phyloP scores from a whole-genome alignment of 2,797 vertebrate genomes.

The Adrianichthys oophorus region DNA sequence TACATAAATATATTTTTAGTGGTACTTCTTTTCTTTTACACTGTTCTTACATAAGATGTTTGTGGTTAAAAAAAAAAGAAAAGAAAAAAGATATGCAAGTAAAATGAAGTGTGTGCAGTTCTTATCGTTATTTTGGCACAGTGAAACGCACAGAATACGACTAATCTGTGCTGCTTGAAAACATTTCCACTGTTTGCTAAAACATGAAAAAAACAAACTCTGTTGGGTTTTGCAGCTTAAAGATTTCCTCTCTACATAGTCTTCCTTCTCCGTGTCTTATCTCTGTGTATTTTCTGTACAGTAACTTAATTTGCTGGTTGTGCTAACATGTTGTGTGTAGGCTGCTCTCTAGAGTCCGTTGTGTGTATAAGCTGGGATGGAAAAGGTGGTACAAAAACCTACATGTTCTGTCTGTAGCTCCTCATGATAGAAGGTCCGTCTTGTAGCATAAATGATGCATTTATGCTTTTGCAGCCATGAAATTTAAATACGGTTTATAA shows the following conservation, averaged over 20 bases:
- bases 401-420: not conserved
- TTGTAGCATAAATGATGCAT: constrained; percentile 54
- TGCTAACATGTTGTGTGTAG: constrained; percentile 62
- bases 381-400: constrained; percentile 39
- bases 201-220: not conserved
- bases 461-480: constrained; percentile 39
- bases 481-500: constrained; percentile 32
- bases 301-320: constrained; percentile 48
- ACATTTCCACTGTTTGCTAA: constrained; percentile 48
- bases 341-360: constrained; percentile 59
- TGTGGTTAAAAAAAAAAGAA: constrained; percentile 53
- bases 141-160: constrained; percentile 23
- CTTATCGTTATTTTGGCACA: constrained; percentile 16
- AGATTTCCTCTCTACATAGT: constrained; percentile 47
- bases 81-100: constrained; percentile 58
- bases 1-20: constrained; percentile 40
- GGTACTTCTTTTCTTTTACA: constrained; percentile 59
- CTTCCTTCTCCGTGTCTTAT: constrained; percentile 59
- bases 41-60: constrained; percentile 63
- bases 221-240: constrained; percentile 59
- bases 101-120: constrained; percentile 23
- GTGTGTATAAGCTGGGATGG: constrained; percentile 43
- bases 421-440: constrained; percentile 38
- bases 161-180: constrained; percentile 30
- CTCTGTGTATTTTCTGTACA: constrained; percentile 56